These are phyloP conservation scores for Nemapogon koenigi DNA, from an alignment of 2,888 invertebrate species.

Conservation along the genomic window DNA sequence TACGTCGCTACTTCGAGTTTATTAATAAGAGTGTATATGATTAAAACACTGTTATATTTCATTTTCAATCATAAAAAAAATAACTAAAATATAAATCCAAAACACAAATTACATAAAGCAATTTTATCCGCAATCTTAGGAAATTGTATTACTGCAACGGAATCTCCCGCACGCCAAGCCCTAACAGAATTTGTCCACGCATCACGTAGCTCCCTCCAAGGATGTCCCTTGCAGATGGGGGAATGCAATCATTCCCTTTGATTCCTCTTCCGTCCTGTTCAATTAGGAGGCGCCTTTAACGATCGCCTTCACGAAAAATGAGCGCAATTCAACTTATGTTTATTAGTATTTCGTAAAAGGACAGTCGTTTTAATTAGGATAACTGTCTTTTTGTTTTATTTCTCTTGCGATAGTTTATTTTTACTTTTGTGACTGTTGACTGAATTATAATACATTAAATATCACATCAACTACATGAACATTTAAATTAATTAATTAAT, in stretches of 20 bases:
- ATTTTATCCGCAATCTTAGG: slow-evolving; percentile 51
- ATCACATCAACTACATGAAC: no score
- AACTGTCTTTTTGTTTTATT: slow-evolving; percentile 1
- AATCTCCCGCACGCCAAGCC: slow-evolving; percentile 32
- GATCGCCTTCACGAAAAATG: slow-evolving; percentile 38
- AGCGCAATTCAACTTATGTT: slow-evolving; percentile 14
- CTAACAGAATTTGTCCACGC: slow-evolving; percentile 56
- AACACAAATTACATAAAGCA: slow-evolving; percentile 55
- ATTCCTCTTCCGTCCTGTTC: slow-evolving; percentile 58
- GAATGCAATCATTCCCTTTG: slow-evolving; percentile 61
- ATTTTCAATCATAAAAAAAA: no score
- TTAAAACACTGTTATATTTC: no score
- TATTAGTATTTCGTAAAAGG: slow-evolving; percentile 6
- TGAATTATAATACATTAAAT: no score
- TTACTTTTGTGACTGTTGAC: no score
- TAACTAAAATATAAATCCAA: no score
- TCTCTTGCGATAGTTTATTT: no score
- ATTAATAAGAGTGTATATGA: no score
- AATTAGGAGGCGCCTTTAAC: slow-evolving; percentile 57
- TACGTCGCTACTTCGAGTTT: no score
- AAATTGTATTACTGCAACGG: slow-evolving; percentile 46
- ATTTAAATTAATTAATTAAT: no score
- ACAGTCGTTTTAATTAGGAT: slow-evolving; percentile 5
- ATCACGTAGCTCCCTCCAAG: slow-evolving; percentile 38
- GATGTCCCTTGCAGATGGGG: slow-evolving; percentile 48